Evolutionary conservation across 1,140 invertebrate species (phyloP), one percentile per base, ranked within the genome.

Genomic region (Aphidius gifuensis): DNA sequence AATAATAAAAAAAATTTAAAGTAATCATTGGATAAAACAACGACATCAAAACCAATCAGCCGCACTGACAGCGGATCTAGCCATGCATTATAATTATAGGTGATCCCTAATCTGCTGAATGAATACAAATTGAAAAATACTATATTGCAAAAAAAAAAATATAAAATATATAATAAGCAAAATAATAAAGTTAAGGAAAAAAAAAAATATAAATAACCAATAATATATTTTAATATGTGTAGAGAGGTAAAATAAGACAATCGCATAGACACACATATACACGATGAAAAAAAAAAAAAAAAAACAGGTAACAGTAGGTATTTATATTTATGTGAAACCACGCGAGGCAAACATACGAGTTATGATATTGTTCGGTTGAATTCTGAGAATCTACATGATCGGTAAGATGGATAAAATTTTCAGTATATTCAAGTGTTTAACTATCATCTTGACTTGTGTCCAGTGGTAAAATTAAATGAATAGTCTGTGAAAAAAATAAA

Each of bases 351-450:
- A 71, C 69, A 65, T 66, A 77, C 71, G 74, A 81, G 74, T 81
- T 81, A 81, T 80, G 79, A 80, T 80, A 81, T 80, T 80, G 76
- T 80, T 80, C 75, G 73, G 71, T 68, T 58, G 62, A 58, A 64
- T 81, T 81, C 77, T 78, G 54, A 74, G 79, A 80, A 81, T 80
- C 74, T 75, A 77, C 73, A 71, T 72, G 76, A 78, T 78, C 75
- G 76, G 76, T 75, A 67, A 68, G 64, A 72, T 67, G 75, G 76
- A 78, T 78, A 78, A 78, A 78, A 55, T 47, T 63, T 54, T 44
- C 21, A 38, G 45, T 32, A 43, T 61, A 61, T 61, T 40, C 50
- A 54, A 57, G 61, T 59, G 44, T 9, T 45, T 47, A 32, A 58
- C 57, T 47, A 58, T 58, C 38, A n/a, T 59, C 46, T 59, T 45